Evolutionary conservation across 2,113 vertebrate genomes (phyloP).

Genomic region (Motacilla tschutschensis): DNA sequence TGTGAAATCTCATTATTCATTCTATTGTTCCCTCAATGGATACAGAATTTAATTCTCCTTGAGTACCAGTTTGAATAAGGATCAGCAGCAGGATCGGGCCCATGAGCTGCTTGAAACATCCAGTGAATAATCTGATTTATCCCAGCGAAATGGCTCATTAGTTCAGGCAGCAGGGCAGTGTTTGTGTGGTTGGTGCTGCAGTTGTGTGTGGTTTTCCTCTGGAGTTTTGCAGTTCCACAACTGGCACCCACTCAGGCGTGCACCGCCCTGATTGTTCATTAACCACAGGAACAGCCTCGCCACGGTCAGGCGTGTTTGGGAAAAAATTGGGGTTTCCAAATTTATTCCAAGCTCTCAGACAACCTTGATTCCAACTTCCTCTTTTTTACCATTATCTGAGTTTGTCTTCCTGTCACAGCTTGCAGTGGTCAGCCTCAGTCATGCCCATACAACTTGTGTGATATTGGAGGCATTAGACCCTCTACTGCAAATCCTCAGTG

Average conservation of each 20-base stretch:
- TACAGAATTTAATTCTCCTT: conserved; percentile 37
- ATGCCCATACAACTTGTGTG: neutral
- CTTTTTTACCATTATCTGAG: neutral
- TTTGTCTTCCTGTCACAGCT: neutral
- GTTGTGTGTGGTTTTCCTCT: conserved; percentile 19
- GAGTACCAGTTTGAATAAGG: conserved; percentile 19
- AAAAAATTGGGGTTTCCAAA: neutral
- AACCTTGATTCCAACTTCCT: neutral
- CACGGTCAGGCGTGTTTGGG: neutral
- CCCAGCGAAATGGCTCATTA: conserved; percentile 30
- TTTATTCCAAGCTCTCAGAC: neutral
- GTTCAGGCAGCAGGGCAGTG: conserved; percentile 25
- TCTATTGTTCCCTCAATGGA: neutral
- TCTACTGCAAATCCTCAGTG: neutral
- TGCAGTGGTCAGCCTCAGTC: neutral
- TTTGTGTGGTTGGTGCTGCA: conserved; percentile 26
- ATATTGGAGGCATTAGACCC: neutral
- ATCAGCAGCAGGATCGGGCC: conserved; percentile 31
- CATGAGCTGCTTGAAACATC: conserved; percentile 13
- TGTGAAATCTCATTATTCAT: conserved; percentile 26
- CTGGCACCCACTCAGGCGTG: neutral
- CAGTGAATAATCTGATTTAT: conserved; percentile 39
- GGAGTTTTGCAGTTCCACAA: conserved; percentile 4
- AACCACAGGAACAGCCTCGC: neutral
- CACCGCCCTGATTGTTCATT: conserved; percentile 4